Evolutionary conservation across 1,140 invertebrate species (phyloP).

Genomic region (Drosophila littoralis): DNA sequence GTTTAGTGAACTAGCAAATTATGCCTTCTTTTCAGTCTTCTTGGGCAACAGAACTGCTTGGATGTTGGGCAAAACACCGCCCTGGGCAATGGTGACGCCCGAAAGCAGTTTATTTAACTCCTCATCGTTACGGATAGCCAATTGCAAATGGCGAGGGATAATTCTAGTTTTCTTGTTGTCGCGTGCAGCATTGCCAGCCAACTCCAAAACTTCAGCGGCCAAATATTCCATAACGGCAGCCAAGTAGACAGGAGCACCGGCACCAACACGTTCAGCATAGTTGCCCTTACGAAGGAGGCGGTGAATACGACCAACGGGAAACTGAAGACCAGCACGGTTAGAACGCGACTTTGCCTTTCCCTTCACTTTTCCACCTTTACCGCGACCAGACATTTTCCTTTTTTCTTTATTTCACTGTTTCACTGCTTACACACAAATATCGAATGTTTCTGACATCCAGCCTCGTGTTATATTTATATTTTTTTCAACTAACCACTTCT

Average conservation of each 20-base stretch:
- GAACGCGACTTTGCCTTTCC: constrained; percentile 88
- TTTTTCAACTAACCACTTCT: not conserved
- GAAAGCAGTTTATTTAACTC: constrained; percentile 92
- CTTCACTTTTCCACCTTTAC: constrained; percentile 88
- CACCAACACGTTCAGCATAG: constrained; percentile 79
- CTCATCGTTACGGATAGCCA: constrained; percentile 94
- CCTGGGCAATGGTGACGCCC: constrained; percentile 93
- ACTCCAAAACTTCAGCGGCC: constrained; percentile 90
- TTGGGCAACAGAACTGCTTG: constrained; percentile 87
- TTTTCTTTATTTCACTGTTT: not conserved
- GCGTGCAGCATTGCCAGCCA: constrained; percentile 91
- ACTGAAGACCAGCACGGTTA: constrained; percentile 88
- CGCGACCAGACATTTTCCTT: constrained; percentile 85
- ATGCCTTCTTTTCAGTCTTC: constrained; percentile 84
- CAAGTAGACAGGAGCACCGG: constrained; percentile 1
- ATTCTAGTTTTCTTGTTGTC: constrained; percentile 86
- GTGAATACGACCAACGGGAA: constrained; percentile 90
- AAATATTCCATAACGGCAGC: constrained; percentile 67
- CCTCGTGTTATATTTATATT: not conserved
- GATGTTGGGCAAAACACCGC: constrained; percentile 87
- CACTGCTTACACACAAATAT: not conserved
- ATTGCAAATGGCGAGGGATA: constrained; percentile 92
- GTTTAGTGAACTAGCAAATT: constrained; percentile 12
- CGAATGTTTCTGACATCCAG: not conserved
- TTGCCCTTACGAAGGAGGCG: constrained; percentile 89